Base-by-base conservation (phyloP, 1,140 invertebrate genomes). In the Megathymus violae region DNA sequence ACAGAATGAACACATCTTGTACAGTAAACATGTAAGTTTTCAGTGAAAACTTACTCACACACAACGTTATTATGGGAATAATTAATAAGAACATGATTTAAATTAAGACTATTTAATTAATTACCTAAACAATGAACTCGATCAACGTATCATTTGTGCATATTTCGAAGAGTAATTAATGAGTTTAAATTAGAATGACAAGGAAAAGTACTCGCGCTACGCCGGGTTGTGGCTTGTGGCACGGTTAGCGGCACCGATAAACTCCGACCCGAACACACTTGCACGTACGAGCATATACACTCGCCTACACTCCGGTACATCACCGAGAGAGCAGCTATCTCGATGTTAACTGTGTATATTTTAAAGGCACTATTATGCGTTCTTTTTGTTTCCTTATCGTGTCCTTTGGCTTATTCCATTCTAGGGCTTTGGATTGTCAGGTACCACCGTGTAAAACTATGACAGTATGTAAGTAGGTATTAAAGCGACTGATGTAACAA, bases 141-240 rank as follows among this genome's bases (percentile, higher is more conserved):
- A 11, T 62, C 46, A 22, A 48, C 27, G 56, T 63, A 69, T 56
- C 62, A 13, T 47, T 50, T 58, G 52, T 67, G 58, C 66, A 48
- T 60, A 41, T 43, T 56, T 64, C 58, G 34, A 62, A 69, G 56
- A 69, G 46, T 67, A 67, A 67, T 67, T 67, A 67, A 59, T 60
- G 48, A 16, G 52, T 80, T 80, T 76, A 79, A 83, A 78, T 86
- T 85, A 84, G 78, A 80, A 76, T 71, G 74, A 81, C 71, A 69
- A 84, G 83, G 83, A 88, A 88, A 88, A 88, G 74, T 84, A 86
- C 82, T 72, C 60, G 52, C n/a, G 41, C 48, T 65, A 52, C 65
- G 52, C 63, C 58, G 60, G 44, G 40, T n/a, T n/a, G n/a, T n/a
- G n/a, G n/a, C n/a, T 59, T 65, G 40, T 36, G 64, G 62, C 63